Evolutionary conservation across 2,888 invertebrate genomes (phyloP).

Genomic region (Hyalella azteca): DNA sequence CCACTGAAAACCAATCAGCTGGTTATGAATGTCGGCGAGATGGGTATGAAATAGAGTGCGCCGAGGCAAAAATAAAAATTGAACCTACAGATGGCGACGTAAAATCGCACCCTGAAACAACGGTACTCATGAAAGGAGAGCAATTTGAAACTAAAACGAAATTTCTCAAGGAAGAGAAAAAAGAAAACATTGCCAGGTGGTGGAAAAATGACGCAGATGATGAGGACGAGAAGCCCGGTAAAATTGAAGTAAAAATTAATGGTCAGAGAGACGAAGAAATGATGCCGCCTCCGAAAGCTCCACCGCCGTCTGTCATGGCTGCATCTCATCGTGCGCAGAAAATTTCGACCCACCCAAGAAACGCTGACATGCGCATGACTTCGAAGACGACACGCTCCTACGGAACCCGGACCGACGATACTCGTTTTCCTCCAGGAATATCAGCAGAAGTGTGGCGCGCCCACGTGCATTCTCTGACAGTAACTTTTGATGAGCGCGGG

Average conservation of each 20-base stretch:
- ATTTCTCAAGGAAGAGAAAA: not conserved
- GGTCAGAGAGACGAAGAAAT: not conserved
- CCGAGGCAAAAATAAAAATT: not conserved
- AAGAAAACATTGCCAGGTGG: conserved; percentile 11
- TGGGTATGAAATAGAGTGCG: too few species aligned
- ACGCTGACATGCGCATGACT: too few species aligned
- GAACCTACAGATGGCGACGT: not conserved
- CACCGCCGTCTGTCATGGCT: not conserved
- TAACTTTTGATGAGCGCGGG: not conserved
- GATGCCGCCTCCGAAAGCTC: conserved; percentile 1
- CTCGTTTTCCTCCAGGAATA: not conserved
- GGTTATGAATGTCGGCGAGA: too few species aligned
- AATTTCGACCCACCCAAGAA: too few species aligned
- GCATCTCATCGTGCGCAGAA: not conserved
- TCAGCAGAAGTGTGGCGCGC: not conserved
- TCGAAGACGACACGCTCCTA: too few species aligned
- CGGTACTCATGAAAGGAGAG: not conserved
- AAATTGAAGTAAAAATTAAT: not conserved
- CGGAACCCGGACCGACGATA: not conserved
- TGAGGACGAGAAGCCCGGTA: not conserved
- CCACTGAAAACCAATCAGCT: too few species aligned
- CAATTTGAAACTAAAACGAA: not conserved
- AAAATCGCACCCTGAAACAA: not conserved
- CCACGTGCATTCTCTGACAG: not conserved
- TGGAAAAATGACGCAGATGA: conserved; percentile 3